Conservation (phyloP, 1,140 invertebrate species). For the Drosophila pruinosa region DNA sequence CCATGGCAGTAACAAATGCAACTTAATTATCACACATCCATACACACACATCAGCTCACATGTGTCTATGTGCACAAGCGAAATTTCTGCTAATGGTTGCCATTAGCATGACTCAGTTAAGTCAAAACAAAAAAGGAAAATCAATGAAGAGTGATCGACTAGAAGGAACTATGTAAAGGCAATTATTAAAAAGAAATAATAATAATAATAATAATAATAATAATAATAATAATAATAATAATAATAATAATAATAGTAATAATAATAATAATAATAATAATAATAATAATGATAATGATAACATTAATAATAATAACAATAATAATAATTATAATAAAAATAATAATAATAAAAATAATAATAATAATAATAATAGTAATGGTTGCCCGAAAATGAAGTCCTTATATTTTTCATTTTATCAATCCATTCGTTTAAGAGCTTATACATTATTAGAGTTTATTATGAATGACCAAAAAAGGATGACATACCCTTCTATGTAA, state of each 20-base stretch:
- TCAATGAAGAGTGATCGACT: background rate
- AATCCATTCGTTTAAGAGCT: no score
- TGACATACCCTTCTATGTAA: background rate
- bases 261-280: no score
- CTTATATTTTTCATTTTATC: no score
- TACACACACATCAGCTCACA: slow-evolving; percentile 10
- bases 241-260: no score
- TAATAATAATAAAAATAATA: no score
- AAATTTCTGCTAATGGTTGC: slow-evolving; percentile 77
- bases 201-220: background rate
- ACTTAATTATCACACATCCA: slow-evolving; percentile 57
- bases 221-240: background rate
- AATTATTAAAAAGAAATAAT: slow-evolving; percentile 2
- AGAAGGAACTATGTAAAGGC: background rate
- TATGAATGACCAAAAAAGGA: no score
- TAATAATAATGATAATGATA: no score
- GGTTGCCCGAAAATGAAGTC: no score
- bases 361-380: no score
- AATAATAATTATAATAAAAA: no score
- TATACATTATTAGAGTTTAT: no score
- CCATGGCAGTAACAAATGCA: slow-evolving; percentile 54
- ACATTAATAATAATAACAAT: no score
- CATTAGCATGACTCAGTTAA: slow-evolving; percentile 81
- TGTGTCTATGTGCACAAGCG: slow-evolving; percentile 23
- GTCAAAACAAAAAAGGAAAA: slow-evolving; percentile 48